Base-by-base conservation (phyloP, 2,797 vertebrate genomes). In the Hoplostethus atlanticus region DNA sequence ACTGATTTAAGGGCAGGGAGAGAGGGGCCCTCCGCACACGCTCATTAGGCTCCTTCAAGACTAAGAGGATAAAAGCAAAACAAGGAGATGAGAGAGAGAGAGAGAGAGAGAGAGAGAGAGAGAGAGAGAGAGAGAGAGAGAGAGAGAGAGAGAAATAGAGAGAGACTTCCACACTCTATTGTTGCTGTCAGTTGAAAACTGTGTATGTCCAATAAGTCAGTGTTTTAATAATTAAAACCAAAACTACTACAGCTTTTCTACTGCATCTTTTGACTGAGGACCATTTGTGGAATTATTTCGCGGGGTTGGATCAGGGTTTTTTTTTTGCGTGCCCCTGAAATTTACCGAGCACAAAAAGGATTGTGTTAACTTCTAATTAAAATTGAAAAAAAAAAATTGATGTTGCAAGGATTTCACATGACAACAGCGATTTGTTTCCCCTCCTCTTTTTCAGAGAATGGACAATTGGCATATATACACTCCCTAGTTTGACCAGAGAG, bases 1-100 rank as follows among this genome's bases (percentile, higher is more conserved):
- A 99, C 97, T 97, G 97, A 98, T 98, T 98, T 99, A 97, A 97
- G 97, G 97, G 96, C 97, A 98, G 94, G 90, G 94, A 96, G 95
- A 96, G 95, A 96, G 95, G 94, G 93, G 95, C 96, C 96, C 94
- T 96, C 93, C 95, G 94, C 92, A 95, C 95, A 95, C 94, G 96
- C 97, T 98, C 97, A 98, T 99, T 99, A 98, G 96, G 96, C 96
- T 97, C 95, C 96, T 96, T 96, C 95, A 95, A 96, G 96, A 96
- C 96, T 96, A 96, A 97, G 96, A 96, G 96, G 96, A 98, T 96
- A 95, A 96, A 98, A 97, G 95, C 95, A 97, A 97, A 96, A 96
- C 94, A 96, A 95, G 95, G 93, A 21, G 21, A 21, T 21, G 21
- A 91, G 67, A 80, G 89, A 89, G 66, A 56, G 91, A 93, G 34